These are phyloP conservation scores for Enteromius anoplus DNA, from an alignment of 2,797 vertebrate species.

Conservation along the genomic window DNA sequence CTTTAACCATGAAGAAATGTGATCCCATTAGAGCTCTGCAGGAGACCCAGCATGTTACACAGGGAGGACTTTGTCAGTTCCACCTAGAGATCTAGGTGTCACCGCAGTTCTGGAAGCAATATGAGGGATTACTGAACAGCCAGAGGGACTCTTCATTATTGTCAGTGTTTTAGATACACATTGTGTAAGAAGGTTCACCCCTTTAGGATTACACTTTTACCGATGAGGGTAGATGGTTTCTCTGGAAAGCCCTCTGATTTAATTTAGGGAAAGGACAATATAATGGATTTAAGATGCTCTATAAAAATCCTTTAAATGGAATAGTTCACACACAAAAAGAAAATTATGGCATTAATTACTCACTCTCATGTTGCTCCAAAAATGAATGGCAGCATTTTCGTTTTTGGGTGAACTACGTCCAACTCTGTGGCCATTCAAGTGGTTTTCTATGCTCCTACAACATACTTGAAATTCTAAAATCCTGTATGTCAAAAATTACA, in stretches of 20 bases:
- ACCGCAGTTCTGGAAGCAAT: not conserved
- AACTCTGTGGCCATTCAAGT: no score
- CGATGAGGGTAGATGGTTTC: conserved; percentile 20
- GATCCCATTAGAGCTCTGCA: conserved; percentile 35
- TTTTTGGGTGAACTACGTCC: no score
- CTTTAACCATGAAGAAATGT: conserved; percentile 34
- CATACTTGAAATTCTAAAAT: no score
- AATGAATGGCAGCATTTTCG: no score
- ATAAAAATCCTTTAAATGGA: not conserved
- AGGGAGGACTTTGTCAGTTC: conserved; percentile 42
- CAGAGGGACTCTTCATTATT: conserved; percentile 28
- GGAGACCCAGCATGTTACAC: conserved; percentile 30
- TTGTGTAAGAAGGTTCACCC: conserved; percentile 3
- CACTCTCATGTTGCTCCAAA: not conserved
- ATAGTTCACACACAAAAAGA: no score
- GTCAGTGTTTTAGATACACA: conserved; percentile 24
- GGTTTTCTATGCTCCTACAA: no score
- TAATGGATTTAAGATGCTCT: not conserved
- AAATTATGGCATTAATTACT: not conserved
- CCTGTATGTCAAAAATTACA: not conserved
- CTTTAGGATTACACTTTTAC: conserved; percentile 1
- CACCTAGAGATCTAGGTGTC: conserved; percentile 35
- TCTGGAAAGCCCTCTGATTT: not conserved
- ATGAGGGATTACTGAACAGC: conserved; percentile 28
- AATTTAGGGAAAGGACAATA: not conserved